Percentiles rank a stretch among this genome's conserved stretches.
Conservation (phyloP, 2,797 vertebrate species). For the Oryzias sinensis region DNA sequence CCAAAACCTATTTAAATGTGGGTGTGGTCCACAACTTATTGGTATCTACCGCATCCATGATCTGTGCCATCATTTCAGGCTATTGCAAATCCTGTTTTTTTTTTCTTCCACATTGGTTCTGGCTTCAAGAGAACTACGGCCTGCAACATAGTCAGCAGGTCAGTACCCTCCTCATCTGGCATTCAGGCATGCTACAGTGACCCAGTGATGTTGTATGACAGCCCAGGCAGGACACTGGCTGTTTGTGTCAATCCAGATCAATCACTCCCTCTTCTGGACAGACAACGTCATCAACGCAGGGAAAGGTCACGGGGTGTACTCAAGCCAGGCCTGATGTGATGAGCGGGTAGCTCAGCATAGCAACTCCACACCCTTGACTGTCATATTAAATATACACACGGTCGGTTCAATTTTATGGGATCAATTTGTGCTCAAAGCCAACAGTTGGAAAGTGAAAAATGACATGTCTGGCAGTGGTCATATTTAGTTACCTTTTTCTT, state of each 20-base stretch:
- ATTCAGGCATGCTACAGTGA: constrained; percentile 74
- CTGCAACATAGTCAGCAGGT: constrained; percentile 51
- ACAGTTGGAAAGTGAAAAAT: constrained; percentile 1
- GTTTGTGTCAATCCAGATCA: constrained; percentile 81
- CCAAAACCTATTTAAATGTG: too few species aligned
- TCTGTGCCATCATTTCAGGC: neutral
- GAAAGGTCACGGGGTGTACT: constrained; percentile 68
- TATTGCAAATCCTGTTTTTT: constrained; percentile 1
- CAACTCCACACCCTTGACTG: constrained; percentile 52
- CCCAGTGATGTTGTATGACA: constrained; percentile 77
- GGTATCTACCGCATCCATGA: too few species aligned
- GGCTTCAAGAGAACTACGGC: constrained; percentile 31
- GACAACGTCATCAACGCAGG: constrained; percentile 69
- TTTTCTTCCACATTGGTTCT: constrained; percentile 26
- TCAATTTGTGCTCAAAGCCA: neutral
- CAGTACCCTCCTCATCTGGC: constrained; percentile 69
- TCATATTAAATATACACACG: constrained; percentile 25
- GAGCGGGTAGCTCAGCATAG: constrained; percentile 58
- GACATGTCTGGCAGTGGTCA: constrained; percentile 13
- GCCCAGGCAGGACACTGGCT: constrained; percentile 71
- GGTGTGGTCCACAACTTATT: too few species aligned
- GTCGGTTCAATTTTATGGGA: constrained; percentile 8
- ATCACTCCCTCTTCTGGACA: constrained; percentile 77
- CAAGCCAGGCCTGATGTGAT: constrained; percentile 57
- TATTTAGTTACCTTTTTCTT: constrained; percentile 20